These are phyloP conservation scores for Pachyseris speciosa DNA, from an alignment of 64 coral and sea anemone genomes.

Conservation along the genomic window DNA sequence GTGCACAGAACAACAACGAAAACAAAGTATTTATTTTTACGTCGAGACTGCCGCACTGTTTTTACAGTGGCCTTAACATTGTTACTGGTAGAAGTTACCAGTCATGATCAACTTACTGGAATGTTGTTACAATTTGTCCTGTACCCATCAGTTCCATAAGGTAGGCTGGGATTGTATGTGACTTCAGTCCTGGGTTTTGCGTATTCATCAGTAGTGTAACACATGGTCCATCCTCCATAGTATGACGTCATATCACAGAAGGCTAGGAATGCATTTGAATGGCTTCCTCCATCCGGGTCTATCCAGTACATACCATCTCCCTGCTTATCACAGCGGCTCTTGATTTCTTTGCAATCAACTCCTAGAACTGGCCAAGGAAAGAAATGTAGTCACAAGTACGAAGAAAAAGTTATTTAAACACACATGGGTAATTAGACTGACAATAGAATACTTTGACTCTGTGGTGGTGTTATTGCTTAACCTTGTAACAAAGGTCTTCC, in stretches of 20 bases:
- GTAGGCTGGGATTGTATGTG: not conserved
- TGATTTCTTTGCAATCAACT: not conserved
- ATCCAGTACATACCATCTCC: conserved; percentile 16
- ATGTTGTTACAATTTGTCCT: conserved; percentile 12
- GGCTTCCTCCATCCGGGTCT: conserved; percentile 14
- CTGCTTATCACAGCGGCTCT: not conserved
- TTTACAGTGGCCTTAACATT: too few species aligned
- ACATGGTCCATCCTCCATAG: conserved; percentile 60
- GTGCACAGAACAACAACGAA: too few species aligned
- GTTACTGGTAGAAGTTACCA: too few species aligned
- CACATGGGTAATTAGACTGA: too few species aligned
- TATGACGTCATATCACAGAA: conserved; percentile 55
- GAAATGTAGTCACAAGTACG: too few species aligned
- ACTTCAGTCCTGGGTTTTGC: conserved; percentile 1
- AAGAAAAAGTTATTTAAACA: too few species aligned
- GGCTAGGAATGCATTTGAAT: conserved; percentile 12
- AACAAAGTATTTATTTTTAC: not conserved
- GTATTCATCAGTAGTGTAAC: conserved; percentile 30
- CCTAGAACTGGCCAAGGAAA: not conserved
- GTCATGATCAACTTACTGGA: not conserved
- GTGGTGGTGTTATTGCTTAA: too few species aligned
- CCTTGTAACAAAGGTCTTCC: too few species aligned
- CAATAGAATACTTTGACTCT: too few species aligned
- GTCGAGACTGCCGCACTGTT: not conserved
- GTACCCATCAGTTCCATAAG: conserved; percentile 42